These are phyloP conservation scores for Tetranychus truncatus DNA, from an alignment of 2,888 invertebrate genomes.

Conservation along the genomic window DNA sequence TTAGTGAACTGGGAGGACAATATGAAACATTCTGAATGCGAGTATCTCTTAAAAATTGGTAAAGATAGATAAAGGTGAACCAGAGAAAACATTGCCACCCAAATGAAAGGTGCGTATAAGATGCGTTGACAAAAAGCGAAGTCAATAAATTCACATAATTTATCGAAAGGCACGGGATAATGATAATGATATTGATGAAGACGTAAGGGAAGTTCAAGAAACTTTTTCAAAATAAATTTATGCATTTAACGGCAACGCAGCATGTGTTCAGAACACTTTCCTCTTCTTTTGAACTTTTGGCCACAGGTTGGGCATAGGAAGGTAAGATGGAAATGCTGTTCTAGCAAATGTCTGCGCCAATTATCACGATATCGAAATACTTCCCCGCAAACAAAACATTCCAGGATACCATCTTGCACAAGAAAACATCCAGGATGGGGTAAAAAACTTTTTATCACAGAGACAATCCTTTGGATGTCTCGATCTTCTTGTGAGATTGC, in stretches of 20 bases:
- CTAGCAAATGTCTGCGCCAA: neutral
- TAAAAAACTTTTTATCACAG: neutral
- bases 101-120: no score
- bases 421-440: neutral
- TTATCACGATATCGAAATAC: neutral
- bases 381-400: neutral
- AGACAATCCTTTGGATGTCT: neutral
- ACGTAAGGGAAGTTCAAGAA: no score
- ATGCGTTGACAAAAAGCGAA: no score
- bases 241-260: neutral
- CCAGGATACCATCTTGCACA: neutral
- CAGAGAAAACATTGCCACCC: no score
- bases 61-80: no score
- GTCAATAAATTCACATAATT: no score
- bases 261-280: neutral
- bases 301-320: neutral
- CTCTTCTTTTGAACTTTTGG: neutral
- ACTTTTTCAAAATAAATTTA: neutral
- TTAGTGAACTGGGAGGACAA: no score
- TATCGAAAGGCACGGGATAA: no score
- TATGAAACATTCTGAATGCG: no score
- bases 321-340: neutral
- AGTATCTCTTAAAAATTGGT: no score
- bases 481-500: neutral
- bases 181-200: no score